Percentiles rank a stretch among this genome's conserved stretches.
Evolutionary conservation across 2,888 invertebrate genomes (phyloP).

Genomic region (Emmelina monodactyla): DNA sequence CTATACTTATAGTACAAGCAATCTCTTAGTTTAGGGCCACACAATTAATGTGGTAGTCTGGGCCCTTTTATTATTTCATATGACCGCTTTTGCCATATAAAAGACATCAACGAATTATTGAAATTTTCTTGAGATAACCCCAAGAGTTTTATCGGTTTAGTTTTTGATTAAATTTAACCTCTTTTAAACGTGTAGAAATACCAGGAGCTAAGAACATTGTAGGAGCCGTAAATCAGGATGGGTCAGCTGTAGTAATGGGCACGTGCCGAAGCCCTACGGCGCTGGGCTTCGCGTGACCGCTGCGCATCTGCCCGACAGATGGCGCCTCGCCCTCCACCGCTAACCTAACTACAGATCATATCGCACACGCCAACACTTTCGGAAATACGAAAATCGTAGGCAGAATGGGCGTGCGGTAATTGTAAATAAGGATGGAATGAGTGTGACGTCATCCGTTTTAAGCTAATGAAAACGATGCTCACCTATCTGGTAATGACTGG

Average conservation of each 20-base stretch:
- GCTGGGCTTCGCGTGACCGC: slow-evolving; percentile 60
- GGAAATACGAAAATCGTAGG: slow-evolving; percentile 26
- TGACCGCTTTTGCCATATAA: no score
- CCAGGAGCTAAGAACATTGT: slow-evolving; percentile 28
- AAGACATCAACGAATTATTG: no score
- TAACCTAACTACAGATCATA: slow-evolving; percentile 47
- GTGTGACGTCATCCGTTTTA: no score
- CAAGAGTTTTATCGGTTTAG: no score
- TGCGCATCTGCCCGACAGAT: slow-evolving; percentile 62
- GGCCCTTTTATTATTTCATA: background rate
- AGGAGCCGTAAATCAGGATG: slow-evolving; percentile 47
- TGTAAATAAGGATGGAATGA: no score
- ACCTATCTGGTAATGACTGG: no score
- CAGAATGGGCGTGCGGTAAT: no score
- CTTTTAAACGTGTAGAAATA: no score
- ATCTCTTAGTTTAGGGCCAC: background rate
- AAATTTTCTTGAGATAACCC: no score
- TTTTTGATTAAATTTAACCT: no score
- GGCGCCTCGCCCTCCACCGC: slow-evolving; percentile 34
- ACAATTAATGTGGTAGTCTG: background rate
- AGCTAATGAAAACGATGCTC: no score
- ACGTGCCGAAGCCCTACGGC: slow-evolving; percentile 41
- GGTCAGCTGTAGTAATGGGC: slow-evolving; percentile 42
- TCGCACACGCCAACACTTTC: slow-evolving; percentile 38
- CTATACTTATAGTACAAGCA: background rate